Evolutionary conservation across 2,113 vertebrate species (phyloP).

Genomic region (Forbesichthys agassizii): DNA sequence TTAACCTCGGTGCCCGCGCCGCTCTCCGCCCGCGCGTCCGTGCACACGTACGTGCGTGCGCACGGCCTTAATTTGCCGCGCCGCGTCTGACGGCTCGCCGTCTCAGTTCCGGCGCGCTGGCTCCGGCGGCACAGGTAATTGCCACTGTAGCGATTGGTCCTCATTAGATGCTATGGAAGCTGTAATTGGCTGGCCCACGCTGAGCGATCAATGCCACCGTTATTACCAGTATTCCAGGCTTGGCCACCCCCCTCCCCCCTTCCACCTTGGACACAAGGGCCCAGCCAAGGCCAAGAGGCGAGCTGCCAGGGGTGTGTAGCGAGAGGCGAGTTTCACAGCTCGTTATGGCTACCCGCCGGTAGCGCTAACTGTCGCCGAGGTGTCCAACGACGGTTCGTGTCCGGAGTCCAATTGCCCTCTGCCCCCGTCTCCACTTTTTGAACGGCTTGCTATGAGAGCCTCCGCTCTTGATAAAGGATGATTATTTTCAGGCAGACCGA

Average conservation of each 20-base stretch:
- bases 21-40: too few relatives aligned
- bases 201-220: constrained; percentile 67
- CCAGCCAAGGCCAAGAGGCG: constrained; percentile 49
- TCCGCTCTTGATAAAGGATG: too few relatives aligned
- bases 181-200: constrained; percentile 70
- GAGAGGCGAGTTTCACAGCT: constrained; percentile 44
- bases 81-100: constrained; percentile 24
- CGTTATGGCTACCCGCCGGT: constrained; percentile 42
- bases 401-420: constrained; percentile 27
- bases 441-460: too few relatives aligned
- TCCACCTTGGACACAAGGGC: neutral
- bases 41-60: neutral
- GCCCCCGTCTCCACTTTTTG: constrained; percentile 11
- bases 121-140: constrained; percentile 65
- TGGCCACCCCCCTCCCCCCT: constrained; percentile 7
- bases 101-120: constrained; percentile 30
- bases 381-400: constrained; percentile 44
- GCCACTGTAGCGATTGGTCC: constrained; percentile 67
- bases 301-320: neutral
- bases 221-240: constrained; percentile 64
- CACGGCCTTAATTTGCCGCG: constrained; percentile 19
- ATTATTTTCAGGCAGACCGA: too few relatives aligned
- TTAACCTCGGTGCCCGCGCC: neutral
- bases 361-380: constrained; percentile 26
- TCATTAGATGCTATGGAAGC: constrained; percentile 73